Conservation (phyloP, 2,888 invertebrate species). For the Amiota mariae region DNA sequence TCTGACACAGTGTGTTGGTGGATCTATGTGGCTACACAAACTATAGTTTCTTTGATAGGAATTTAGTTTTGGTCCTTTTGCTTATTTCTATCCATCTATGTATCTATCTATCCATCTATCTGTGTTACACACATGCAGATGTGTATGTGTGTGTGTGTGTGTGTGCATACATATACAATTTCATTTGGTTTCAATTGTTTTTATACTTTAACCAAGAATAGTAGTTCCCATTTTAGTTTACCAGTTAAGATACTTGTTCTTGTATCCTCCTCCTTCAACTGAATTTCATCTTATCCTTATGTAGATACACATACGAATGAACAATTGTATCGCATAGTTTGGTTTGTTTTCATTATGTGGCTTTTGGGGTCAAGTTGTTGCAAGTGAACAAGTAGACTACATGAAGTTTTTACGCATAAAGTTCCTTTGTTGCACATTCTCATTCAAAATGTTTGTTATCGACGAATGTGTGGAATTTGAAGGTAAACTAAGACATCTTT, state of each 20-base stretch:
- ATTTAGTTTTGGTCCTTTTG: neutral
- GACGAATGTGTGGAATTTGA: too few species aligned
- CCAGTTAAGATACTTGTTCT: too few species aligned
- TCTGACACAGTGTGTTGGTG: neutral
- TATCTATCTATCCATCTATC: neutral
- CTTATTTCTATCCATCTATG: neutral
- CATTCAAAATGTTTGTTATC: too few species aligned
- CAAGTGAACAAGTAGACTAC: neutral
- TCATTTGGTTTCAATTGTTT: conserved; percentile 43
- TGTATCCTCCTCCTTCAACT: conserved; percentile 51
- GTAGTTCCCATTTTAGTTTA: conserved; percentile 20
- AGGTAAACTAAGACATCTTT: too few species aligned
- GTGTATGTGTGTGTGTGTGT: conserved; percentile 13
- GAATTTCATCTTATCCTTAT: conserved; percentile 40
- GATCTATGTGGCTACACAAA: neutral
- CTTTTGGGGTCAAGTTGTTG: conserved; percentile 48
- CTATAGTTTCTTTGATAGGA: neutral
- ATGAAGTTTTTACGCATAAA: too few species aligned
- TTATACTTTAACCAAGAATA: neutral
- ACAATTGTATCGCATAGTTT: conserved; percentile 23
- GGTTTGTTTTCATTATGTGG: conserved; percentile 31
- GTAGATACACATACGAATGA: too few species aligned
- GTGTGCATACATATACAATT: conserved; percentile 42
- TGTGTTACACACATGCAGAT: neutral
- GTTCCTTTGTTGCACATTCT: too few species aligned